phyloP scores from a whole-genome alignment of 2,797 vertebrate species.

The Clarias laeviceps region DNA sequence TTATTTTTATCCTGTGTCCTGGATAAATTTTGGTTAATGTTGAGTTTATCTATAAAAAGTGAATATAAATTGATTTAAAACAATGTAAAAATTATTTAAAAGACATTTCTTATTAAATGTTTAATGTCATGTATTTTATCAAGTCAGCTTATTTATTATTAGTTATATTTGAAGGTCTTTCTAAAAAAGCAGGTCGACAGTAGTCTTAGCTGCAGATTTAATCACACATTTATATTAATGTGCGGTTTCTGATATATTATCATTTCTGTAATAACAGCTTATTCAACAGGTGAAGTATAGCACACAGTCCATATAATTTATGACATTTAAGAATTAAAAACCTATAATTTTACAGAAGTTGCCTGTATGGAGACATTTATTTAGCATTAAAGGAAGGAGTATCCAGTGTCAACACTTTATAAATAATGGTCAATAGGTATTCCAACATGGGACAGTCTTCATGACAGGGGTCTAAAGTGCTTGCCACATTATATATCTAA shows the following conservation, averaged over 20 bases:
- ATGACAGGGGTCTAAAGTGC: background rate
- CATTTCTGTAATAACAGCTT: background rate
- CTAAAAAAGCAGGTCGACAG: background rate
- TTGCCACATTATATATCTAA: background rate
- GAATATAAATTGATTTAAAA: background rate
- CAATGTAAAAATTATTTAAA: background rate
- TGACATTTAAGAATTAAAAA: too few species aligned
- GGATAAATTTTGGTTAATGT: background rate
- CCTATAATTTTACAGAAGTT: background rate
- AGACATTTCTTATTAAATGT: background rate
- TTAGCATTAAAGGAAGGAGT: background rate
- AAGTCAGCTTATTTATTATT: slow-evolving; percentile 1
- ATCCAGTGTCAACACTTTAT: background rate
- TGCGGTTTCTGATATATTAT: background rate
- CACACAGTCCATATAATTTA: background rate
- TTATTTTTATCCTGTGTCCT: background rate
- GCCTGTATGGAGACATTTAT: background rate
- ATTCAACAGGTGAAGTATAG: background rate
- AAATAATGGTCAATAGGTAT: background rate
- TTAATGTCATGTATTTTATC: background rate
- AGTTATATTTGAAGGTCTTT: background rate
- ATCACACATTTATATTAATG: background rate
- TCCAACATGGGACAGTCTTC: background rate
- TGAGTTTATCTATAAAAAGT: background rate
- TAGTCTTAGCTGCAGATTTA: background rate